A percentile compares a stretch with the other conserved stretches of the same genome.
phyloP scores from a whole-genome alignment of 1,140 invertebrate genomes.

The Zaprionus capensis region DNA sequence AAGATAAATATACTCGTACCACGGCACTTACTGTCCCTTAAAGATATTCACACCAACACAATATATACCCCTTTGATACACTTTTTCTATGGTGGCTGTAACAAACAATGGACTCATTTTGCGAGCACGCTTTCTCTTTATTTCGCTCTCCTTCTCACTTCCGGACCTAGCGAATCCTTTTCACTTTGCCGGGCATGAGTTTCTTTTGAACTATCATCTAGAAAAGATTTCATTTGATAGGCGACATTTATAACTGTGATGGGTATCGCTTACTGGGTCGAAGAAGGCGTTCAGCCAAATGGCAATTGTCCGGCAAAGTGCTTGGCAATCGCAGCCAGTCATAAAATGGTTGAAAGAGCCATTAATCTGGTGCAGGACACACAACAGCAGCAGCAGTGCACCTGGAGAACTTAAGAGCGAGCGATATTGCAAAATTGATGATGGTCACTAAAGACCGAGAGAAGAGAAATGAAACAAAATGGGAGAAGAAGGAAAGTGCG shows the following conservation, averaged over 20 bases:
- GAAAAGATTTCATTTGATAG: slow-evolving; percentile 17
- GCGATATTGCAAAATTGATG: slow-evolving; percentile 68
- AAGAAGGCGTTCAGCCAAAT: slow-evolving; percentile 25
- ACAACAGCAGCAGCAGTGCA: slow-evolving; percentile 14
- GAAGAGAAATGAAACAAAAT: neutral
- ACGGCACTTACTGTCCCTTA: too few species aligned
- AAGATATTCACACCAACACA: neutral
- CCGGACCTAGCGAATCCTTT: neutral
- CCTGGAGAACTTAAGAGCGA: slow-evolving; percentile 10
- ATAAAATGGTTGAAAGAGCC: slow-evolving; percentile 35
- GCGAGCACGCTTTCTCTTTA: neutral
- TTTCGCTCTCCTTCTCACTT: neutral
- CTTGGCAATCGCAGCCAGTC: slow-evolving; percentile 30
- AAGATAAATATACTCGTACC: too few species aligned
- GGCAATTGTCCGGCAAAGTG: slow-evolving; percentile 43
- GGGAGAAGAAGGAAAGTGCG: neutral
- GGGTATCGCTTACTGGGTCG: slow-evolving; percentile 14
- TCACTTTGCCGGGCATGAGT: neutral
- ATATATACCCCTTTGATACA: neutral
- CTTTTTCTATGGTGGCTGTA: too few species aligned
- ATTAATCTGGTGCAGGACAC: slow-evolving; percentile 36
- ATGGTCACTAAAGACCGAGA: slow-evolving; percentile 33
- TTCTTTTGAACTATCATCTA: neutral
- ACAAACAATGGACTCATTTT: slow-evolving; percentile 11
- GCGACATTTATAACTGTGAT: slow-evolving; percentile 6